Base-by-base conservation (phyloP, 2,113 vertebrate genomes). In the Mastomys coucha region DNA sequence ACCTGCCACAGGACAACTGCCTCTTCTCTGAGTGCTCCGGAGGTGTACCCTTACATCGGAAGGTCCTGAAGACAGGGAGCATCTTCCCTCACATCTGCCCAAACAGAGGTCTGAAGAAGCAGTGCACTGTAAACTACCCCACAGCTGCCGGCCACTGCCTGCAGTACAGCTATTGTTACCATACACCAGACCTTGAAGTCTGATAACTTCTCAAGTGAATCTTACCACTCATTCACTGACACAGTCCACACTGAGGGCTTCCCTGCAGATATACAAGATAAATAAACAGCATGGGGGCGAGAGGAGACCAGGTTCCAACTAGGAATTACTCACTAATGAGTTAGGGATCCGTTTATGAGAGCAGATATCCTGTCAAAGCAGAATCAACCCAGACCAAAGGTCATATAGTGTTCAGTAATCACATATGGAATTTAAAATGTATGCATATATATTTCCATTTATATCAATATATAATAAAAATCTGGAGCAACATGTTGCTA, bases 391-490 rank as follows among this genome's bases (percentile, higher is more conserved):
- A 89, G 94, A 88, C 3, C 67, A 86, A 76, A 77, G 87, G 91
- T 89, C 88, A 91, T 88, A 85, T 8, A 80, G 93, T 88, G 73
- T 93, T 90, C 33, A 26, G 36, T 60, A 88, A 95, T 88, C 56
- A 78, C 4, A 63, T 60, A 85, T 58, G 94, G 80, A 96, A 95
- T 96, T 97, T 95, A 93, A 97, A 97, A 97, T 91, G 65, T 92
- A 56, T 49, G 92, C 39, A 51, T 92, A 93, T 85, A 84, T 91
- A 88, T 91, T 92, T 95, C 88, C 93, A 91, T 63, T 89, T 94
- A 95, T 93, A 95, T 39, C 65, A 70, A 88, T 88, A 82, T 36
- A 86, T 90, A 95, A 92, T 89, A 95, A 76, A 97, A 96, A 96
- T 90, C 75, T 72, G 84, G 77, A 84, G 72, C 96, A 96, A 95